A percentile compares a stretch with the other conserved stretches of the same genome.
Conservation (phyloP, 2,888 invertebrate species). For the Sphaeridia pumilis region DNA sequence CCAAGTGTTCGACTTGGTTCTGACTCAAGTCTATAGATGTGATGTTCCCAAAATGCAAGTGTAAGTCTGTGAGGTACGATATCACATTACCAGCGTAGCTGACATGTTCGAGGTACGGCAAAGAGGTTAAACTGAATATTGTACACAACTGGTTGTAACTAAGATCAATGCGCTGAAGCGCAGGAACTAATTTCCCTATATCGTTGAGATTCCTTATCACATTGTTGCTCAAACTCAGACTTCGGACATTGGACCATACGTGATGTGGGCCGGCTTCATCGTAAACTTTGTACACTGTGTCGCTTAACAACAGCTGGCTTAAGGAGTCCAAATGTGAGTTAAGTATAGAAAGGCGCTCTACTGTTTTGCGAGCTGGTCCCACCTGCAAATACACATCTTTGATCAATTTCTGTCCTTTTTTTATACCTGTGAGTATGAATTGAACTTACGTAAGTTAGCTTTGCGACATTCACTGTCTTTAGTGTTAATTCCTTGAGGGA, state of each 20-base stretch:
- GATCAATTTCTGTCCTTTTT: background rate
- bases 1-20: constrained; percentile 61
- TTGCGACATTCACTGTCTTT: constrained; percentile 51
- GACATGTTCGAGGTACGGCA: constrained; percentile 63
- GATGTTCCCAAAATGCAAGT: constrained; percentile 65
- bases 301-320: constrained; percentile 70
- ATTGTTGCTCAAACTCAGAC: constrained; percentile 43
- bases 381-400: constrained; percentile 39
- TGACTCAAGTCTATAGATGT: constrained; percentile 72
- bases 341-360: constrained; percentile 53
- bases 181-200: constrained; percentile 27
- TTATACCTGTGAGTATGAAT: background rate
- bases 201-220: constrained; percentile 37
- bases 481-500: constrained; percentile 51
- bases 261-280: constrained; percentile 42
- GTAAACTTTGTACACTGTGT: constrained; percentile 61
- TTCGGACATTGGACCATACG: constrained; percentile 41
- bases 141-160: constrained; percentile 31
- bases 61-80: constrained; percentile 58
- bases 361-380: constrained; percentile 51
- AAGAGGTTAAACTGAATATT: constrained; percentile 54
- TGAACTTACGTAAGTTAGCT: constrained; percentile 24
- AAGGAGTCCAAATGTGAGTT: constrained; percentile 56
- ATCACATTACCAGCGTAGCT: constrained; percentile 71
- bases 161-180: constrained; percentile 27